Base-by-base conservation (phyloP, 2,888 invertebrate species). In the Nyleta sp. region DNA sequence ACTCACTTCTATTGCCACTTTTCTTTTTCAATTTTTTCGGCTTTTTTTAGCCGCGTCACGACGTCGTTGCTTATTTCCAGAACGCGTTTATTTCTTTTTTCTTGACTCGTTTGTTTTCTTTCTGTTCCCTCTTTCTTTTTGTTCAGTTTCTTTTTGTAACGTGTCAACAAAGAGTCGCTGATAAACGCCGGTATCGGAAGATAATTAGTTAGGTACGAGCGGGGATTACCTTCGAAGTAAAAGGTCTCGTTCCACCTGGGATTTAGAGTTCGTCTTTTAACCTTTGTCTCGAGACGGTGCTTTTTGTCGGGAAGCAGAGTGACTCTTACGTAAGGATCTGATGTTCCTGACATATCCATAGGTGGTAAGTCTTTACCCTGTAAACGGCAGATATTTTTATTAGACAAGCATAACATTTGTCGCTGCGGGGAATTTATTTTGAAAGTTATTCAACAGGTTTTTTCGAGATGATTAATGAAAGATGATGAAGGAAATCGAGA, bases 231-330 rank as follows among this genome's bases (percentile, higher is more conserved):
- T 92, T 97, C 97, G 89, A 97, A 97, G 91, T 97, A 97, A 90
- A 97, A 96, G 22, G 97, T 97, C 91, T 97, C 97, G 91, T 97
- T 97, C 97, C 97, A 97, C 83, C 97, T 92, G 0, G 97, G 97
- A 91, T 97, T 97, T 62, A 97, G 92, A 15, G 97, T 97, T 78
- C 97, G 93, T 76, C 97, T 92, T 90, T 97, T 97, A 87, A 97
- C 97, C 93, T 97, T 97, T 28, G 97, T 97, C 92, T 97, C 97
- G 84, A 97, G 92, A 3, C 97, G 95, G 87, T 97, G 97, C 87
- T 97, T 97, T 91, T 97, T 97, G 91, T 97, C 97, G 0, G 97
- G 97, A 44, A 97, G 92, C 17, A 97, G 92, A 6, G 97, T 97
- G 2, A 97, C 97, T 38, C 97, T 93, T 2, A 97, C 97, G 89